A percentile compares a stretch with the other conserved stretches of the same genome.
These are phyloP conservation scores for Phylloscopus whistleri DNA, from an alignment of 2,113 vertebrate genomes.

Conservation along the genomic window DNA sequence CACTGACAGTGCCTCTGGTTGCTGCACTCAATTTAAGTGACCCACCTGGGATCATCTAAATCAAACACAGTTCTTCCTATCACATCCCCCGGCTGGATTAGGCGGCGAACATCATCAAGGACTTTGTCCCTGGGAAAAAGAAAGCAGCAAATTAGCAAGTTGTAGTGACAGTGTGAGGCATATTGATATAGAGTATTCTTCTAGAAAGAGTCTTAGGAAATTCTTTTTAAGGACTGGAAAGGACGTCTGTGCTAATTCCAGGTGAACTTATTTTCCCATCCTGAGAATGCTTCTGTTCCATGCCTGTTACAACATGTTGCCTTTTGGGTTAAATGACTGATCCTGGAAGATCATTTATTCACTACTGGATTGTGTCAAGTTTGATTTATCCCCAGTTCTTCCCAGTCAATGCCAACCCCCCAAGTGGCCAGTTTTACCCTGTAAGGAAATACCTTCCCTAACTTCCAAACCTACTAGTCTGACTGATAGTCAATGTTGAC, in stretches of 20 bases:
- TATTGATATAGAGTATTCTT: not conserved
- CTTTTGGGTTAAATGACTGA: not conserved
- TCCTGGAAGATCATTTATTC: not conserved
- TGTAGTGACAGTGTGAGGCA: not conserved
- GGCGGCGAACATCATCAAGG: slow-evolving; percentile 83
- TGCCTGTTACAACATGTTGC: not conserved
- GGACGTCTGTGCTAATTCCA: not conserved
- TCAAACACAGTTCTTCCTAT: slow-evolving; percentile 86
- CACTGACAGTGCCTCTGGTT: not conserved
- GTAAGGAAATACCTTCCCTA: not conserved
- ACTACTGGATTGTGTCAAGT: not conserved
- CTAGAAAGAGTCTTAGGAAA: not conserved
- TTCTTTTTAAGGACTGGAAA: not conserved
- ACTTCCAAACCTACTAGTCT: not conserved
- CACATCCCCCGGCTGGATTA: slow-evolving; percentile 78
- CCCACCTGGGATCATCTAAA: slow-evolving; percentile 82
- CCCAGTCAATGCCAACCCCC: not conserved
- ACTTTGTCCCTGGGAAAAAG: slow-evolving; percentile 81
- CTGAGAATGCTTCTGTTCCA: not conserved
- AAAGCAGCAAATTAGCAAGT: not conserved
- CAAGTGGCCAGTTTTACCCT: not conserved
- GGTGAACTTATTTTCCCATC: not conserved
- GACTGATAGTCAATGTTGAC: not conserved
- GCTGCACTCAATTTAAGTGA: not conserved
- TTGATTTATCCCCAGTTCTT: not conserved